phyloP scores from a whole-genome alignment of 2,888 invertebrate genomes.

The Zonitis immaculata region DNA sequence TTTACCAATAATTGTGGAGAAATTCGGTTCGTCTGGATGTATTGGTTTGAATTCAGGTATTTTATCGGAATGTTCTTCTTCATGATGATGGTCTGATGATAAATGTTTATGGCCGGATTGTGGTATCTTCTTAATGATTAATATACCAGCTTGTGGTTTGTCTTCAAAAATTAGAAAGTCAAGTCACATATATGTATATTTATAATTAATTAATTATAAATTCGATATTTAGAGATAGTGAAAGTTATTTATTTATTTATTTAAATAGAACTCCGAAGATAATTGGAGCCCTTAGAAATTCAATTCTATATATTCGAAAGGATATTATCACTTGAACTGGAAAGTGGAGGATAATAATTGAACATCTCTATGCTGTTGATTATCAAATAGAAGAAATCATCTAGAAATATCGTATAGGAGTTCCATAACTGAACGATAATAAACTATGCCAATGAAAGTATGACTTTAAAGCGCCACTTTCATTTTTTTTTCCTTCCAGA shows the following conservation, averaged over 20 bases:
- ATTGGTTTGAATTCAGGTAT: constrained; percentile 33
- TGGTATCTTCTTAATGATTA: constrained; percentile 45
- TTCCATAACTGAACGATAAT: too few relatives aligned
- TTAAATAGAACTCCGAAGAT: too few relatives aligned
- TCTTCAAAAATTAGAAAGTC: constrained; percentile 31
- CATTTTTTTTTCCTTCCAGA: too few relatives aligned
- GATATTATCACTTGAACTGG: too few relatives aligned
- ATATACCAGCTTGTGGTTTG: constrained; percentile 38
- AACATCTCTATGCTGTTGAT: too few relatives aligned
- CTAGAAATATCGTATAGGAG: too few relatives aligned
- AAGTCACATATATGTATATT: constrained; percentile 32
- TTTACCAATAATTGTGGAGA: constrained; percentile 32
- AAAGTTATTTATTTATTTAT: not conserved
- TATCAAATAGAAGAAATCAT: too few relatives aligned
- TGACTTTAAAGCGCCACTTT: too few relatives aligned
- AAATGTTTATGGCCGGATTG: constrained; percentile 18
- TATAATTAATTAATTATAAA: constrained; percentile 4
- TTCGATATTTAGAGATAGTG: not conserved
- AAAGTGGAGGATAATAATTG: too few relatives aligned
- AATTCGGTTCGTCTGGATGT: constrained; percentile 27
- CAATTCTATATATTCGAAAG: too few relatives aligned
- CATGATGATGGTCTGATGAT: constrained; percentile 15
- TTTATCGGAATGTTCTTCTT: constrained; percentile 19
- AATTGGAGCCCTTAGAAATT: too few relatives aligned
- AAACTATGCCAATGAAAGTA: too few relatives aligned